Percentiles rank a stretch among this genome's conserved stretches.
Evolutionary conservation across 2,797 vertebrate genomes (phyloP).

Genomic region (Podargus strigoides): DNA sequence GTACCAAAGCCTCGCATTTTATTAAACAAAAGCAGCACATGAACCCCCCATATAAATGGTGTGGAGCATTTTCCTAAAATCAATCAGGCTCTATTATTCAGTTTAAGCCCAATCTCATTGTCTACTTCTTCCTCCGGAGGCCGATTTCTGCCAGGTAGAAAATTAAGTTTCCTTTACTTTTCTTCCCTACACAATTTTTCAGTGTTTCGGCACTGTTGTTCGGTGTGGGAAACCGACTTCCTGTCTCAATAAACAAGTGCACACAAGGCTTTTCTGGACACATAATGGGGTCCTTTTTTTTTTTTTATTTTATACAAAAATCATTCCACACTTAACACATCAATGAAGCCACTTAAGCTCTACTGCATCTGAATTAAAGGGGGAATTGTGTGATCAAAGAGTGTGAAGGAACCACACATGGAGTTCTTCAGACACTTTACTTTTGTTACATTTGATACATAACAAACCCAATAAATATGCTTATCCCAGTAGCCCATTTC

Average conservation of each 20-base stretch:
- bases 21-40: conserved; percentile 65
- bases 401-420: conserved; percentile 87
- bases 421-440: conserved; percentile 74
- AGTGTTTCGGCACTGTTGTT: conserved; percentile 80
- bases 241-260: conserved; percentile 85
- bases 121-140: conserved; percentile 70
- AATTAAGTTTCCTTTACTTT: conserved; percentile 78
- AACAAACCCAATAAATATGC: conserved; percentile 80
- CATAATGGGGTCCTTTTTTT: conserved; percentile 80
- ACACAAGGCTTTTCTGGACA: conserved; percentile 76
- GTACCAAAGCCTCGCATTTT: conserved; percentile 31
- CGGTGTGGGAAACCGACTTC: conserved; percentile 87
- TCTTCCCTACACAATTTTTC: conserved; percentile 72
- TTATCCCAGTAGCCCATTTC: conserved; percentile 72
- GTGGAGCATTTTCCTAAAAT: conserved; percentile 63
- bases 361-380: conserved; percentile 88
- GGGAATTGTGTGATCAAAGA: conserved; percentile 89
- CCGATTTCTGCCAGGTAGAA: conserved; percentile 80
- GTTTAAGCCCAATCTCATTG: conserved; percentile 64
- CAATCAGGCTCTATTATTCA: conserved; percentile 69
- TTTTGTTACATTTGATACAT: conserved; percentile 81
- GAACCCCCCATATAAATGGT: conserved; percentile 28
- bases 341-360: conserved; percentile 83
- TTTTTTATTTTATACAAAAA: conserved; percentile 80
- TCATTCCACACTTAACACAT: conserved; percentile 90